Evolutionary conservation across 2,113 vertebrate species (phyloP), one percentile per base, ranked within the genome.

Genomic region (Nothocercus julius): DNA sequence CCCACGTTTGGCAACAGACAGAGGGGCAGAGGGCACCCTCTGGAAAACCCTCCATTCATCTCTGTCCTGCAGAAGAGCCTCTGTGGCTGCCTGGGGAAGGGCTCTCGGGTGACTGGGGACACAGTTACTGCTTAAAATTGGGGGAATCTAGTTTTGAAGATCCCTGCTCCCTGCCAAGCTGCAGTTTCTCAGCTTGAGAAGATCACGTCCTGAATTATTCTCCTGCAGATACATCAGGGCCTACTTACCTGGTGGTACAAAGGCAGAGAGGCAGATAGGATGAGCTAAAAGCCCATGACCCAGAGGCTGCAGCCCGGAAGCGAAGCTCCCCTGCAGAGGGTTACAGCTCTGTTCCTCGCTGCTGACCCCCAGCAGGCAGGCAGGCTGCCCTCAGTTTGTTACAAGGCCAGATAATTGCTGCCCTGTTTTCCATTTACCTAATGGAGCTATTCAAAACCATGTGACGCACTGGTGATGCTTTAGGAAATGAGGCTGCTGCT

Each of bases 141-240:
- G 13, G 5, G 8, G 5, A 3, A 13, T 45, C 53, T 72, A 18
- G 30, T 56, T 44, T 36, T 5, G 0, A 64, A 85, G 27, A 13
- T 11, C 6, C 9, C 10, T 30, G 67, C n/a, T 51, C 8, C 51
- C 58, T 90, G 61, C 13, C 12, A 6, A 4, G 1, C 5, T 13
- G 6, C 20, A 13, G 4, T 8, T 47, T 36, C 19, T 28, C 38
- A 51, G 2, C 0, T 49, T 54, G 27, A 67, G 42, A 45, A 58
- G 22, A 13, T 0, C 7, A 22, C 30, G 30, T 15, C 30, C 87
- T 24, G 30, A 7, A 24, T 82, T 59, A 13, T 58, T 87, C 34
- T 38, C 9, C 0, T 17, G 42, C 9, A 47, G 15, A 45, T n/a
- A 7, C 34, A 45, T 1, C 0, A 0, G 45, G n/a, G 9, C 5